These are phyloP conservation scores for Calycopis cecrops DNA, from an alignment of 1,140 invertebrate genomes.

Conservation along the genomic window DNA sequence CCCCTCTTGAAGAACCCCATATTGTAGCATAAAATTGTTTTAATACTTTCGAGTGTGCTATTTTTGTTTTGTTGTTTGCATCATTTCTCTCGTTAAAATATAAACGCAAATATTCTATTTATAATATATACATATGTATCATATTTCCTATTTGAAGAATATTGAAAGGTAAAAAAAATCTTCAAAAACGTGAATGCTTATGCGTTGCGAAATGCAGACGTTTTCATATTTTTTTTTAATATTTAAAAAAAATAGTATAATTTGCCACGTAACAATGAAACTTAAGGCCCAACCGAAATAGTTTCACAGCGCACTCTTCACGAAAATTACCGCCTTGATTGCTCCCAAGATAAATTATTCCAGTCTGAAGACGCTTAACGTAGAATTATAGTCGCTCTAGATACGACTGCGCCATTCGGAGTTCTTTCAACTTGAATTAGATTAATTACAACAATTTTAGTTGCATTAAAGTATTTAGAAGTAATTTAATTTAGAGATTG, in stretches of 20 bases:
- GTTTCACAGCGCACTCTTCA: conserved; percentile 48
- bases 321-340: conserved; percentile 63
- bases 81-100: too few species aligned
- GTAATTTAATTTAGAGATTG: too few species aligned
- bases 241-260: conserved; percentile 30
- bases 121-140: too few species aligned
- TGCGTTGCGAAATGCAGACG: not conserved
- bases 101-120: too few species aligned
- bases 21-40: too few species aligned
- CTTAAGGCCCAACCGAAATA: conserved; percentile 41
- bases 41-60: too few species aligned
- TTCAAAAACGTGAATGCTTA: too few species aligned
- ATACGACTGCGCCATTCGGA: conserved; percentile 10
- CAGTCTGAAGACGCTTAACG: conserved; percentile 40
- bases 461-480: conserved; percentile 1
- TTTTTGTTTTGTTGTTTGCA: too few species aligned
- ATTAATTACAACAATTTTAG: not conserved
- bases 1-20: too few species aligned
- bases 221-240: conserved; percentile 6
- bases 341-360: conserved; percentile 62
- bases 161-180: too few species aligned
- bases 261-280: conserved; percentile 37
- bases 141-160: too few species aligned
- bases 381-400: conserved; percentile 18
- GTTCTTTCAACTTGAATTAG: conserved; percentile 7